Percentiles rank a stretch among this genome's conserved stretches.
phyloP scores from a whole-genome alignment of 2,888 invertebrate species.

The Acanthosepion esculentum region DNA sequence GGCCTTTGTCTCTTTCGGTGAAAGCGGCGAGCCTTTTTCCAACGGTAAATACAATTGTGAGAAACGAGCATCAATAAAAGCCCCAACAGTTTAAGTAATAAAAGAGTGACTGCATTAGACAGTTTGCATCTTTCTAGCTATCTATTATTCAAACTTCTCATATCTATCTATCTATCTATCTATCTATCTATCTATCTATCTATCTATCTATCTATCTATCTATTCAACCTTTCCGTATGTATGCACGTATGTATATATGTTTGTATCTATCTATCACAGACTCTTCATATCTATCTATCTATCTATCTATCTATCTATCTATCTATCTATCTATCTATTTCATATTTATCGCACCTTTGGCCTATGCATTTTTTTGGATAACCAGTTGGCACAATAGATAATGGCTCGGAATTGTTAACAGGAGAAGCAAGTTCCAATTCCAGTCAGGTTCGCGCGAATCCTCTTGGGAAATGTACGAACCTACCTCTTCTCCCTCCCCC shows the following conservation, averaged over 20 bases:
- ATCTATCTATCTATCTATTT: too few species aligned
- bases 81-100: background rate
- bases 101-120: background rate
- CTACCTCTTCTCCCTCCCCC: too few species aligned
- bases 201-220: background rate
- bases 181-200: background rate
- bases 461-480: too few species aligned
- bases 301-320: background rate
- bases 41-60: background rate
- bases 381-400: too few species aligned
- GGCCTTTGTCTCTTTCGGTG: background rate
- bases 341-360: too few species aligned
- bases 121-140: background rate
- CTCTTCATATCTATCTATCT: background rate
- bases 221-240: background rate
- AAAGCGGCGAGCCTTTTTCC: background rate
- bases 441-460: too few species aligned
- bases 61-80: background rate
- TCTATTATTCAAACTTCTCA: background rate
- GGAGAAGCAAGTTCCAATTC: too few species aligned
- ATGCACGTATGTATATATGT: background rate
- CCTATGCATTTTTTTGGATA: too few species aligned
- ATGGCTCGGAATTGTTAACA: too few species aligned
- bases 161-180: background rate
- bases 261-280: background rate